These are phyloP conservation scores for Acleris holmiana DNA, from an alignment of 2,888 invertebrate species.

Conservation along the genomic window DNA sequence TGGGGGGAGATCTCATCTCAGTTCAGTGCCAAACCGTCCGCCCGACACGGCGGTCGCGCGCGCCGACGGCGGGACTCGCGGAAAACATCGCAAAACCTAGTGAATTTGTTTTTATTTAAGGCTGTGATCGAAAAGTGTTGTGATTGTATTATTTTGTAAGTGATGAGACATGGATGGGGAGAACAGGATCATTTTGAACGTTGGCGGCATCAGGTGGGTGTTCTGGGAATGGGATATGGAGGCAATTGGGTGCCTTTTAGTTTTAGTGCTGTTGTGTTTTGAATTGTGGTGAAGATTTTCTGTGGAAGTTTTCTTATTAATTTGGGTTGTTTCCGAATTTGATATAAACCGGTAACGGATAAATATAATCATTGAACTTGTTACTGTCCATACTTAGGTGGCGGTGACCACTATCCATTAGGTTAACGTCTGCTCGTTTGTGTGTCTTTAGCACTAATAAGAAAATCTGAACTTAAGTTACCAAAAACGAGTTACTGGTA, in stretches of 20 bases:
- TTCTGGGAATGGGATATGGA: not conserved
- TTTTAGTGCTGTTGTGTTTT: no score
- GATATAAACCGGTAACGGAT: no score
- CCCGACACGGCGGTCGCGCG: slow-evolving; percentile 53
- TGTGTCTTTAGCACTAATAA: no score
- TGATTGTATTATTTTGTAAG: slow-evolving; percentile 49
- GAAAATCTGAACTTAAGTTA: no score
- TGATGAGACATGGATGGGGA: slow-evolving; percentile 90
- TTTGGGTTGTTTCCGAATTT: no score
- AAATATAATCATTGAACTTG: no score
- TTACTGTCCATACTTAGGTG: no score
- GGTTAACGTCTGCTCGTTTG: no score
- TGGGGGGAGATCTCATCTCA: slow-evolving; percentile 62
- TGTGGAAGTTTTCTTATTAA: no score
- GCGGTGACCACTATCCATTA: no score
- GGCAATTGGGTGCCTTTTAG: slow-evolving; percentile 5
- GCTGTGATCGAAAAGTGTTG: slow-evolving; percentile 54
- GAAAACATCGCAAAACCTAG: slow-evolving; percentile 27
- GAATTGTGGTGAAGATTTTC: no score
- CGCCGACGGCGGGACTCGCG: slow-evolving; percentile 29
- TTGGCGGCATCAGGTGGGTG: slow-evolving; percentile 93
- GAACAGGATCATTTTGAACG: slow-evolving; percentile 96
- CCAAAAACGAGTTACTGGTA: no score
- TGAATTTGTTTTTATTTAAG: slow-evolving; percentile 30
- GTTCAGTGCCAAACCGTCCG: slow-evolving; percentile 55